phyloP scores from a whole-genome alignment of 2,888 invertebrate species.

The Theretra japonica region DNA sequence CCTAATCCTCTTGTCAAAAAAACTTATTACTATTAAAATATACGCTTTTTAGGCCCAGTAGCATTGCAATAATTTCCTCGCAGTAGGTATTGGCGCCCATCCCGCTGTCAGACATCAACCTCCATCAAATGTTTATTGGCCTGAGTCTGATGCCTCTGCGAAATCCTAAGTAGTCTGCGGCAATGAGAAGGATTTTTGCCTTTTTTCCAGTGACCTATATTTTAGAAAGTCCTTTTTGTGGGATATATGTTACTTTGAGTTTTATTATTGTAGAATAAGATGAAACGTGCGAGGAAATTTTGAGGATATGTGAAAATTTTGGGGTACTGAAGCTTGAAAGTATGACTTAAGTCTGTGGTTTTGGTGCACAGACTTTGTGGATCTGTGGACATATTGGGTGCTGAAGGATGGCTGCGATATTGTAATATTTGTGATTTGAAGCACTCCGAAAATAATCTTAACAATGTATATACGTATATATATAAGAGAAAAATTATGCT shows the following conservation, averaged over 20 bases:
- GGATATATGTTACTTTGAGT: background rate
- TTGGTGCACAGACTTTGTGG: too few species aligned
- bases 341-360: background rate
- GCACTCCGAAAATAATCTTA: too few species aligned
- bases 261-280: background rate
- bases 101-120: constrained; percentile 44
- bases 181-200: constrained; percentile 16
- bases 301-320: background rate
- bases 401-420: too few species aligned
- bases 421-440: too few species aligned
- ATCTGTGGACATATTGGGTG: too few species aligned
- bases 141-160: constrained; percentile 42
- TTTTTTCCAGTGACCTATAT: constrained; percentile 11
- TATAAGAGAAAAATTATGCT: too few species aligned
- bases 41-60: background rate
- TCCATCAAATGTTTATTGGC: constrained; percentile 62
- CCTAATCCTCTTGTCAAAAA: too few species aligned
- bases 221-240: background rate
- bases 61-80: constrained; percentile 1
- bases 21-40: background rate
- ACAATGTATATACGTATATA: too few species aligned
- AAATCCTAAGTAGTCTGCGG: constrained; percentile 19
- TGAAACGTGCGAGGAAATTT: background rate
- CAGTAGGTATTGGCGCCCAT: constrained; percentile 14
- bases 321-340: background rate